Base-by-base conservation (phyloP, 1,140 invertebrate genomes). In the Mactra quadrangularis region DNA sequence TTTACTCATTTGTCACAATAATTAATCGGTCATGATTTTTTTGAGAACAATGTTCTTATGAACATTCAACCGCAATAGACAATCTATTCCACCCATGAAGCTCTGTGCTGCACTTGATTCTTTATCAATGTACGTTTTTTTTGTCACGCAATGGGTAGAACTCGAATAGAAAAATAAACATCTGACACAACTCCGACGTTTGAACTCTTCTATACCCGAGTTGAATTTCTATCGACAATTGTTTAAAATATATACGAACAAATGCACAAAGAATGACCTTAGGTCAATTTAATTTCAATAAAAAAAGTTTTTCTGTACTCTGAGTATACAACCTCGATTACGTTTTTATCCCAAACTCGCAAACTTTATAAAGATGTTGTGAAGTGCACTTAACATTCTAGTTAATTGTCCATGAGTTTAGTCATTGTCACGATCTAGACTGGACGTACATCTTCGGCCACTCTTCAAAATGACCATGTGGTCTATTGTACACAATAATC, bases 271-370 rank as follows among this genome's bases (percentile, higher is more conserved):
- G 19, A n/a, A n/a, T n/a, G n/a, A 68, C 64, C 41, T 25, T 31
- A 68, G 38, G 64, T 68, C 64, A 68, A 47, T 68, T 68, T 22
- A 50, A 68, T 68, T 68, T 68, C 64, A 19, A 68, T 47, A n/a
- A n/a, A n/a, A n/a, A n/a, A n/a, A n/a, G n/a, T n/a, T n/a, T n/a
- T n/a, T n/a, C n/a, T n/a, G n/a, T n/a, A n/a, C n/a, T n/a, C n/a
- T 50, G 45, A 41, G n/a, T n/a, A n/a, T n/a, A n/a, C n/a, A n/a
- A n/a, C n/a, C n/a, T n/a, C n/a, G n/a, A n/a, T n/a, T n/a, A n/a
- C n/a, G n/a, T n/a, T n/a, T n/a, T n/a, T n/a, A n/a, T n/a, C n/a
- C n/a, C n/a, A n/a, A n/a, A n/a, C n/a, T n/a, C n/a, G n/a, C n/a
- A n/a, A n/a, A n/a, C n/a, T n/a, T 7, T 27, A 7, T 50, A 68